Base-by-base conservation (phyloP, 2,113 vertebrate genomes). In the Rostratula benghalensis region DNA sequence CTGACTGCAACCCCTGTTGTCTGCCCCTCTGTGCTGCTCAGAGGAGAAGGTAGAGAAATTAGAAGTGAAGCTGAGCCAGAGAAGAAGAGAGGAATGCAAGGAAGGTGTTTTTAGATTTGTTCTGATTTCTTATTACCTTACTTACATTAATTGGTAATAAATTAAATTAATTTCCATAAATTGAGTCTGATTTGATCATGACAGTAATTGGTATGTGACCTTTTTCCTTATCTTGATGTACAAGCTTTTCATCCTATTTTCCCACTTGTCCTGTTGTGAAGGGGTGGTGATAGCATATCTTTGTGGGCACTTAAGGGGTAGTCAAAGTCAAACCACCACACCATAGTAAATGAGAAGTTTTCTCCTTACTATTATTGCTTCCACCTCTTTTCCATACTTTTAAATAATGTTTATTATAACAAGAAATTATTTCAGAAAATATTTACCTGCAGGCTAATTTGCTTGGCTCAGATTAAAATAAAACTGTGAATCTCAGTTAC, bases 251-350 rank as follows among this genome's bases (percentile, higher is more conserved):
- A 39, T 24, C 1, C 0, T 30, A 45, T 56, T 70, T 83, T 56
- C 30, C 4, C 4, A 4, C 6, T 4, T 39, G 14, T 77, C 20
- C 28, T 67, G 11, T 57, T 56, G 11, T 43, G 25, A 81, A 86
- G 6, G 2, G 5, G 8, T 6, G 61, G 41, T 50, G 30, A 31
- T 7, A 31, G 30, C 57, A 1, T 1, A 1, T 9, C 16, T 56
- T 88, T 8, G 3, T 33, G 28, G 24, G 18, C 11, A 65, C 8
- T 9, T 83, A 33, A 11, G 45, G 11, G 15, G 19, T 25, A 68
- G 10, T 6, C 12, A 45, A 82, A 78, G 9, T 45, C 59, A 78
- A 78, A 3, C 9, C 13, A 75, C 7, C 4, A 60, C 13, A 39
- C 6, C 27, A 57, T 10, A 61, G 16, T n/a, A 91, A 61, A 11